Conservation (phyloP, 2,888 invertebrate species). For the Trileptium ribeirensis region DNA sequence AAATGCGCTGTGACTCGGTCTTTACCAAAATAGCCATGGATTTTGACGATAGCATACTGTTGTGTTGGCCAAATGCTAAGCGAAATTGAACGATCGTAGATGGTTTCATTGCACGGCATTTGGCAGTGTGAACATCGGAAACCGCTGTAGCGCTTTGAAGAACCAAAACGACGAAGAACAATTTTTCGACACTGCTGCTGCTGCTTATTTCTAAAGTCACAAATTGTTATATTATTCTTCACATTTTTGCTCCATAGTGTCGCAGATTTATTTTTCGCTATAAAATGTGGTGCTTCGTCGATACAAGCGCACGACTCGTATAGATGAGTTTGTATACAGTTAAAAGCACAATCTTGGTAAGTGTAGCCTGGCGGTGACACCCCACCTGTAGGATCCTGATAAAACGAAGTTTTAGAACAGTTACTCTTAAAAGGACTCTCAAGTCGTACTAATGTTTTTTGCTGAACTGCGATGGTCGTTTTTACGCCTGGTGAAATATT, state of each 20-base stretch:
- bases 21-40: not conserved
- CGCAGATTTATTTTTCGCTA: no score
- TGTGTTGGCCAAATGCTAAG: not conserved
- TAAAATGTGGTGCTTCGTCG: no score
- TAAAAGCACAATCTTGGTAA: no score
- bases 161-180: not conserved
- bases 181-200: not conserved
- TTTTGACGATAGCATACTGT: not conserved
- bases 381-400: no score
- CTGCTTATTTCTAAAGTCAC: not conserved
- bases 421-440: not conserved
- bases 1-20: not conserved
- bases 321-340: no score
- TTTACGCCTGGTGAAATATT: not conserved
- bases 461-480: not conserved
- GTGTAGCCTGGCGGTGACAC: no score
- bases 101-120: not conserved
- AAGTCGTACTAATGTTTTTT: not conserved
- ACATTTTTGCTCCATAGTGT: no score
- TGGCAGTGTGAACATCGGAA: not conserved
- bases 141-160: not conserved
- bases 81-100: not conserved
- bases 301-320: no score
- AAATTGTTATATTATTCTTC: no score
- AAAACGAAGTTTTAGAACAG: not conserved